Base-by-base conservation (phyloP, 1,140 invertebrate species). In the Uloborus diversus region DNA sequence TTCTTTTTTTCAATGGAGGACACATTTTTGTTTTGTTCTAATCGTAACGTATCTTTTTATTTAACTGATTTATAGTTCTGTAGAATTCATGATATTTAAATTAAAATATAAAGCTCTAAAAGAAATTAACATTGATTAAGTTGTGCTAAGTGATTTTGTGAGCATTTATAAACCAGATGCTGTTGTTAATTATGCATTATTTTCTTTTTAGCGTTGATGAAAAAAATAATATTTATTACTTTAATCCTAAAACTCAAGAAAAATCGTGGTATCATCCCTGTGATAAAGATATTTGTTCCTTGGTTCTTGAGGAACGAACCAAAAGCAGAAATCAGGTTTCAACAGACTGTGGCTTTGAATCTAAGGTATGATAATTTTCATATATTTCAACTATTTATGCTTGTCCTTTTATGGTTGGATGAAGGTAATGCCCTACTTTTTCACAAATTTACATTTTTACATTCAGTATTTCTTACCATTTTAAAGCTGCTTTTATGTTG, bases 191-290 rank as follows among this genome's bases (percentile, higher is more conserved):
- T 27, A 28, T 35, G 4, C 11, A 53, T 69, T 20, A 27, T 2
- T 20, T 35, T 25, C 20, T 33, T 65, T 47, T 59, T 47, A 83
- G 82, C n/a, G 70, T 80, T 68, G 81, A 83, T 73, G 42, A 56
- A 27, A 64, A 79, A 75, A 59, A 64, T 27, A 65, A 81, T 62
- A 71, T 84, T 9, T 84, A 79, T 56, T 84, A 84, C 35, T 81
- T 78, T 61, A 84, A 84, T 42, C 23, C 27, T 28, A 20, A 69
- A 30, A 83, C 78, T 42, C 47, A 56, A 20, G 79, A 82, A 70
- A 81, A 82, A 9, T 75, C 81, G 27, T 84, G 82, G 83, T 33
- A 75, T 25, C 83, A 84, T 76, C 83, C 83, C 42, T 42, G 51
- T 20, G 83, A 84, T 79, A 42, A 51, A 17, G 68, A 78, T 35